Base-by-base conservation (phyloP, 2,888 invertebrate species). In the Drosophila paracracens region DNA sequence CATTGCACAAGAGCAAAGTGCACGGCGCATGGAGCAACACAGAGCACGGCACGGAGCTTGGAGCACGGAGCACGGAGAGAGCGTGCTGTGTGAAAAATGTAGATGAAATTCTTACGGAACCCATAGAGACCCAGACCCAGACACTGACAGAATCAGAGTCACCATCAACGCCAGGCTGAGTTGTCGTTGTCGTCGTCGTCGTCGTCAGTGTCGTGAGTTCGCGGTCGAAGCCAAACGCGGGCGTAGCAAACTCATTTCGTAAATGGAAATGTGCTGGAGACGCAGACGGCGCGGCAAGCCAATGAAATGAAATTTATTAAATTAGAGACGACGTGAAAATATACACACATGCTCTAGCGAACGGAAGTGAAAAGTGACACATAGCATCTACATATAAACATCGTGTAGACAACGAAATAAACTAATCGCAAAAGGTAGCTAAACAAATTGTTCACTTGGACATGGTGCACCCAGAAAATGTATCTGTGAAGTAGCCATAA, bases 301-400 rank as follows among this genome's bases (percentile, higher is more conserved):
- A 84, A 80, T 82, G 69, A 81, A 84, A 87, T 84, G 88, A 88
- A 83, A 83, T 85, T 85, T 85, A 85, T 88, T 85, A 85, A 85
- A 85, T 85, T 85, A 81, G 79, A 79, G 65, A 85, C 77, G 85
- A 82, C 80, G 80, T 82, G 80, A 69, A 88, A 69, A 79, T 13
- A 54, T 13, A 36, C 18, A 38, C 36, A 27, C 18, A 54, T 54
- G 54, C 78, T 59, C 68, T 48, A 70, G 40, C 82, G 58, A 83
- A 74, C 88, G 85, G 85, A 85, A 85, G 85, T 85, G 79, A 82
- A 84, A 82, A 84, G 58, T 82, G 80, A 59, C 71, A 69, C 51
- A 52, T 31, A 60, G 56, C 56, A 51, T 13, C 57, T 31, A 38
- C 35, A 61, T 13, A 50, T 36, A 54, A 53, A 36, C 11, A 64